Percentiles rank a stretch among this genome's conserved stretches.
These are phyloP conservation scores for Andrena cerasifolii DNA, from an alignment of 1,140 invertebrate genomes.

Conservation along the genomic window DNA sequence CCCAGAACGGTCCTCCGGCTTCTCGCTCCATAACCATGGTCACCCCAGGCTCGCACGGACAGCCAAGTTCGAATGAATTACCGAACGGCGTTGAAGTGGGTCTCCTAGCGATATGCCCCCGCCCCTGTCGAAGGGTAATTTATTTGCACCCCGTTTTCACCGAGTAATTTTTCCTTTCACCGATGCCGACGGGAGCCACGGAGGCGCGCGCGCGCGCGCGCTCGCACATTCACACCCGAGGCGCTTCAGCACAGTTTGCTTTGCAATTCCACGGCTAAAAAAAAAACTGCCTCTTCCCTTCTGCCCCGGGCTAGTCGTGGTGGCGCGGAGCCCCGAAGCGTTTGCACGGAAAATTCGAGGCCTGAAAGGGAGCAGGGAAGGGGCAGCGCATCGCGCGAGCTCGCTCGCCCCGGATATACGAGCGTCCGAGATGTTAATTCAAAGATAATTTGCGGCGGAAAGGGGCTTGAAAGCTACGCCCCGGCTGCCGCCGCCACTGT, in stretches of 20 bases:
- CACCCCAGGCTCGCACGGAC: too few relatives aligned
- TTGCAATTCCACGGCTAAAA: conserved; percentile 48
- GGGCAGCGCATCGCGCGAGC: neutral
- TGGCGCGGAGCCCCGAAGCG: conserved; percentile 33
- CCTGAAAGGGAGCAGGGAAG: conserved; percentile 20
- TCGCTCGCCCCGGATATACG: neutral
- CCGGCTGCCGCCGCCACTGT: neutral
- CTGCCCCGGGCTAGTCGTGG: neutral
- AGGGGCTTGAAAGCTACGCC: conserved; percentile 16
- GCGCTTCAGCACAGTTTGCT: conserved; percentile 67
- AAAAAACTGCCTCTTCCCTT: neutral
- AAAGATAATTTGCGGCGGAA: conserved; percentile 35
- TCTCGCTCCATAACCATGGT: too few relatives aligned
- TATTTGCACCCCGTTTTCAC: neutral
- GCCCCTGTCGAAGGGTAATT: too few relatives aligned
- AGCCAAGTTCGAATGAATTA: conserved; percentile 9
- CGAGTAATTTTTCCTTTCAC: conserved; percentile 31
- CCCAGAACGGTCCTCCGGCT: too few relatives aligned
- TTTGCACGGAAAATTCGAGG: conserved; percentile 50
- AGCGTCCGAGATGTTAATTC: conserved; percentile 33
- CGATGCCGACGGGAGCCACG: neutral
- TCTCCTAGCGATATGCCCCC: too few relatives aligned
- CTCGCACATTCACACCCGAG: conserved; percentile 38
- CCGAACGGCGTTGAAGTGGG: neutral
- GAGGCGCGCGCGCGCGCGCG: neutral